Conservation (phyloP, 2,888 invertebrate species). For the Napeogenes inachia region DNA sequence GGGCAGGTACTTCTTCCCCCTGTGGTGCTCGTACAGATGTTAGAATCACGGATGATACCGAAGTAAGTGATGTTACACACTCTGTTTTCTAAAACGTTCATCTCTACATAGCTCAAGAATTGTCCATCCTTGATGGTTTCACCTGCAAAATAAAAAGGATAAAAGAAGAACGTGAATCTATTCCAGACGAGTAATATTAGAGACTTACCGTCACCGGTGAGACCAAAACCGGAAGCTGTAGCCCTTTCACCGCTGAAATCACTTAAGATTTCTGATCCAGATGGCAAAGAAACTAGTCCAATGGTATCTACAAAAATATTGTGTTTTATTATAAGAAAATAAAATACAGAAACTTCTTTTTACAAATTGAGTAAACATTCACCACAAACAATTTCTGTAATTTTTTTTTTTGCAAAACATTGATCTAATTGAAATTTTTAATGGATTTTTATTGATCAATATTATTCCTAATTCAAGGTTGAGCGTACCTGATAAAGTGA, state of each 20-base stretch:
- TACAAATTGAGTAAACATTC: too few species aligned
- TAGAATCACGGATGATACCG: constrained; percentile 22
- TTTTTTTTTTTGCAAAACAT: too few species aligned
- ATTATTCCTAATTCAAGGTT: too few species aligned
- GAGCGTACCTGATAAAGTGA: constrained; percentile 30
- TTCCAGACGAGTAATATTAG: background rate
- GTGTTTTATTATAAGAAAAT: too few species aligned
- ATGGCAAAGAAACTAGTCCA: constrained; percentile 28
- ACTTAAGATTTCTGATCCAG: constrained; percentile 36
- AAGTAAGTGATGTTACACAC: constrained; percentile 22
- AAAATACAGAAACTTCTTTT: too few species aligned
- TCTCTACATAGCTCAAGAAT: constrained; percentile 26
- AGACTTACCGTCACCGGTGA: constrained; percentile 24
- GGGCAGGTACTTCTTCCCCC: constrained; percentile 40
- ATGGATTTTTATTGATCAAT: too few species aligned
- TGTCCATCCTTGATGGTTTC: constrained; percentile 22
- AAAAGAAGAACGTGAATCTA: background rate
- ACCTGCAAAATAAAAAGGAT: constrained; percentile 21
- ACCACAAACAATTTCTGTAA: too few species aligned
- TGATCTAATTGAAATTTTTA: too few species aligned
- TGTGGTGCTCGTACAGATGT: constrained; percentile 41
- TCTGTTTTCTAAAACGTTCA: constrained; percentile 32
- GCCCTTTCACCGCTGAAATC: constrained; percentile 39
- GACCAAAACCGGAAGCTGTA: constrained; percentile 51
- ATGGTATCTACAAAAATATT: constrained; percentile 25